A percentile compares a stretch with the other conserved stretches of the same genome.
Evolutionary conservation across 2,113 vertebrate genomes (phyloP).

Genomic region (Octodon degus): DNA sequence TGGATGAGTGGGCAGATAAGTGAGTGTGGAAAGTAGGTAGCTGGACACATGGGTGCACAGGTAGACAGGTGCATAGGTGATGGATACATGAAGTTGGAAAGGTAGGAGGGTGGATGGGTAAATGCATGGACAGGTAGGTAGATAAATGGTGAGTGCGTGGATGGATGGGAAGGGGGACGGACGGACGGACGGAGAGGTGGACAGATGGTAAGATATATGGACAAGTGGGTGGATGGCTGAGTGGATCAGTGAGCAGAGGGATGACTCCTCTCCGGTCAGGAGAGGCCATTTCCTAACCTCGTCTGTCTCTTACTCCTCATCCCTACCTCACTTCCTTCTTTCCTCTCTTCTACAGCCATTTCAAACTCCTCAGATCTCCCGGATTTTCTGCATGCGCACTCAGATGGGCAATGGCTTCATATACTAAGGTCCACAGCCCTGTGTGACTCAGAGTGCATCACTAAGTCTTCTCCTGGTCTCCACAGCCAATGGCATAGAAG

Average conservation of each 20-base stretch:
- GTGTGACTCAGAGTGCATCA: not conserved
- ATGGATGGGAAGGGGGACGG: rapidly evolving
- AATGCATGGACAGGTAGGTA: rapidly evolving
- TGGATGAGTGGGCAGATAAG: not conserved
- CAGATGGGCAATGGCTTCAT: not conserved
- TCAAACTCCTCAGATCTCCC: not conserved
- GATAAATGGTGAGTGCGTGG: not conserved
- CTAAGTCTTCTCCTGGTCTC: not conserved
- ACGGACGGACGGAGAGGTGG: rapidly evolving
- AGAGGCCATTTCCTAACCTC: not conserved
- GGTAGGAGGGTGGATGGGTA: too few relatives aligned
- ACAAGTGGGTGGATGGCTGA: not conserved
- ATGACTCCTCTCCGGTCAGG: not conserved
- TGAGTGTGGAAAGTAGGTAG: not conserved
- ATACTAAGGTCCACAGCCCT: not conserved
- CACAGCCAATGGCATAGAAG: not conserved
- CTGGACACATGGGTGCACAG: not conserved
- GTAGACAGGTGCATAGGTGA: too few relatives aligned
- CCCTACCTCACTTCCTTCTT: not conserved
- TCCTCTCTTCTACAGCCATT: not conserved
- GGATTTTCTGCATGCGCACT: not conserved
- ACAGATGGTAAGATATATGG: rapidly evolving
- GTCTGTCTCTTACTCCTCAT: not conserved
- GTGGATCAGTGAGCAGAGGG: not conserved
- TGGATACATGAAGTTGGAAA: not conserved